Evolutionary conservation across 1,140 invertebrate genomes (phyloP).

Genomic region (Eumaeus atala): DNA sequence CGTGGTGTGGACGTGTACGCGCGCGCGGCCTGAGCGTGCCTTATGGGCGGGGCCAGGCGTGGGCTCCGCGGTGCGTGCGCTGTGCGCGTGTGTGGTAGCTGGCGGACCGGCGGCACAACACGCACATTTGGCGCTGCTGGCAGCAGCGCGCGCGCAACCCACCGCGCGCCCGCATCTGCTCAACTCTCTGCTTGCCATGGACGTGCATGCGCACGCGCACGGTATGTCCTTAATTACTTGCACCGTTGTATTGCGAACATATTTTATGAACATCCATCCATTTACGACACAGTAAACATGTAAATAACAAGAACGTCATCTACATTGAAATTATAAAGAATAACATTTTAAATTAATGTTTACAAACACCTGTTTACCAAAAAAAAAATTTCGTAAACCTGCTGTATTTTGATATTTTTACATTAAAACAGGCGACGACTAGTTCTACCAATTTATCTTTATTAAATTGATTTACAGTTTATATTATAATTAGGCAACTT

Average conservation of each 20-base stretch:
- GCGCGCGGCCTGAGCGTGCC: slow-evolving; percentile 30
- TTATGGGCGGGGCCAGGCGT: slow-evolving; percentile 36
- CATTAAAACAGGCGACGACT: too few relatives aligned
- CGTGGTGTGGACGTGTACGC: slow-evolving; percentile 47
- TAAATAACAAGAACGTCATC: too few relatives aligned
- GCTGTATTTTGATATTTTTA: too few relatives aligned
- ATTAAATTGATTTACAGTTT: too few relatives aligned
- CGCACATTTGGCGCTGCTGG: slow-evolving; percentile 40
- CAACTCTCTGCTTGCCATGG: slow-evolving; percentile 40
- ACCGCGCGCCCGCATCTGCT: slow-evolving; percentile 35
- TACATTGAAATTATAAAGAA: too few relatives aligned
- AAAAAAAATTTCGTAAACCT: background rate
- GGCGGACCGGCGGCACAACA: slow-evolving; percentile 30
- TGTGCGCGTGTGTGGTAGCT: slow-evolving; percentile 36
- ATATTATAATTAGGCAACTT: too few relatives aligned
- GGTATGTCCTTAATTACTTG: slow-evolving; percentile 23
- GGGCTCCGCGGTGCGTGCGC: slow-evolving; percentile 36
- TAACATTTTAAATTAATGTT: too few relatives aligned
- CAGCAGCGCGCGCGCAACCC: slow-evolving; percentile 38
- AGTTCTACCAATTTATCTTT: too few relatives aligned
- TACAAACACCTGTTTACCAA: too few relatives aligned
- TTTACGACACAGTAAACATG: too few relatives aligned
- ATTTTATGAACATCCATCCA: too few relatives aligned
- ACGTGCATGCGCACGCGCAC: slow-evolving; percentile 45
- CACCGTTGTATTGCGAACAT: too few relatives aligned